Evolutionary conservation across 2,888 invertebrate species (phyloP).

Genomic region (Eupithecia abbreviata): DNA sequence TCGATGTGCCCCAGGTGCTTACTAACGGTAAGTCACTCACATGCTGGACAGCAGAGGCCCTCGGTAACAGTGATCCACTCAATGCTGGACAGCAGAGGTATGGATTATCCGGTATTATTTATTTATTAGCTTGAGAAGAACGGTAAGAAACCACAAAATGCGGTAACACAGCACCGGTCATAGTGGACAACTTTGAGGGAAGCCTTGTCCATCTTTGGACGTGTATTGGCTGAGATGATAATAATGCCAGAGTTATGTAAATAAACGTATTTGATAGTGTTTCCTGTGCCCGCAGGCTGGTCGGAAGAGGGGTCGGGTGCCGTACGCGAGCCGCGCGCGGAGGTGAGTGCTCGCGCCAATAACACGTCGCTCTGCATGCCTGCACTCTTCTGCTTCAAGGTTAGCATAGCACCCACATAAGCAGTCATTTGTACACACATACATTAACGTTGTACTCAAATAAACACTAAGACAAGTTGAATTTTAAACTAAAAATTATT

Average conservation of each 20-base stretch:
- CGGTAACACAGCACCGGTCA: background rate
- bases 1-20: constrained; percentile 20
- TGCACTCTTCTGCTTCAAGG: constrained; percentile 94
- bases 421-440: constrained; percentile 33
- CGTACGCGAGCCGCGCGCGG: constrained; percentile 77
- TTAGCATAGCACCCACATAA: constrained; percentile 66
- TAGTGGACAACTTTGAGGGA: background rate
- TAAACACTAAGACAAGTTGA: too few species aligned
- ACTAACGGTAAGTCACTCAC: constrained; percentile 30
- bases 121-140: background rate
- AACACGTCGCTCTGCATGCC: constrained; percentile 90
- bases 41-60: background rate
- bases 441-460: background rate
- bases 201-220: background rate
- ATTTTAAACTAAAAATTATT: too few species aligned
- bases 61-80: too few species aligned
- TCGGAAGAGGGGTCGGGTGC: constrained; percentile 56
- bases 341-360: constrained; percentile 73
- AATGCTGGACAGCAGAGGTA: too few species aligned
- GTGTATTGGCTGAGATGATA: background rate
- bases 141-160: background rate
- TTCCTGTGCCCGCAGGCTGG: constrained; percentile 29
- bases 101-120: too few species aligned
- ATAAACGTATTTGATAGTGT: background rate
- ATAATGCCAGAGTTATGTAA: background rate